These are phyloP conservation scores for Acromyrmex heyeri DNA, from an alignment of 1,140 invertebrate genomes.

Conservation along the genomic window DNA sequence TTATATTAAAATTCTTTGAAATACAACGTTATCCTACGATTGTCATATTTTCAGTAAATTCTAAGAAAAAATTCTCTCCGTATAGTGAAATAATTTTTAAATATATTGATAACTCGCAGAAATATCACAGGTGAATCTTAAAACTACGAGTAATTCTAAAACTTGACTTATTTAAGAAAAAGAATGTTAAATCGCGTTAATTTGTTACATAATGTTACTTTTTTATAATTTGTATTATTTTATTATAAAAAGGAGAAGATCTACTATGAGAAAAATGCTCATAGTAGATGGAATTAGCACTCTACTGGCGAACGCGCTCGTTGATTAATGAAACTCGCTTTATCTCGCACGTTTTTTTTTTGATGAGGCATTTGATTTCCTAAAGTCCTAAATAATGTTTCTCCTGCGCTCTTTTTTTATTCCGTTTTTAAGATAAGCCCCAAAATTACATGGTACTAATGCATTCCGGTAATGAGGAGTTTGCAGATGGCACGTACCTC, in stretches of 20 bases:
- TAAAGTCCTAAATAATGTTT: neutral
- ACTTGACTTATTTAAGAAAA: conserved; percentile 3
- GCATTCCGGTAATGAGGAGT: conserved; percentile 59
- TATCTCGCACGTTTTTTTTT: neutral
- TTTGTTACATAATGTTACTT: neutral
- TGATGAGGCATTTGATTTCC: neutral
- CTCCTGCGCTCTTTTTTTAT: neutral
- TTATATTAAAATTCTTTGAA: too few relatives aligned
- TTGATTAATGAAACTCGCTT: conserved; percentile 38
- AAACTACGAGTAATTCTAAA: neutral
- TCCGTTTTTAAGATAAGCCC: conserved; percentile 38
- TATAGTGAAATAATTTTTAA: too few relatives aligned
- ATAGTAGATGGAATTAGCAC: conserved; percentile 12
- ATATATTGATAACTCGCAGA: neutral
- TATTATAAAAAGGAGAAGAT: neutral
- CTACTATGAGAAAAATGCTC: neutral
- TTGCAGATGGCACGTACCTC: neutral
- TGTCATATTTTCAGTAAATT: too few relatives aligned
- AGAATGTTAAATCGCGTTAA: neutral
- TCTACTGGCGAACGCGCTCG: neutral
- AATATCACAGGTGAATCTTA: neutral
- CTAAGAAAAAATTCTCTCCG: too few relatives aligned
- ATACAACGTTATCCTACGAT: too few relatives aligned
- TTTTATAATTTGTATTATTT: neutral
- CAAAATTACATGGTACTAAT: conserved; percentile 23